These are phyloP conservation scores for Scolopax mira DNA, from an alignment of 2,113 vertebrate genomes.

Conservation along the genomic window DNA sequence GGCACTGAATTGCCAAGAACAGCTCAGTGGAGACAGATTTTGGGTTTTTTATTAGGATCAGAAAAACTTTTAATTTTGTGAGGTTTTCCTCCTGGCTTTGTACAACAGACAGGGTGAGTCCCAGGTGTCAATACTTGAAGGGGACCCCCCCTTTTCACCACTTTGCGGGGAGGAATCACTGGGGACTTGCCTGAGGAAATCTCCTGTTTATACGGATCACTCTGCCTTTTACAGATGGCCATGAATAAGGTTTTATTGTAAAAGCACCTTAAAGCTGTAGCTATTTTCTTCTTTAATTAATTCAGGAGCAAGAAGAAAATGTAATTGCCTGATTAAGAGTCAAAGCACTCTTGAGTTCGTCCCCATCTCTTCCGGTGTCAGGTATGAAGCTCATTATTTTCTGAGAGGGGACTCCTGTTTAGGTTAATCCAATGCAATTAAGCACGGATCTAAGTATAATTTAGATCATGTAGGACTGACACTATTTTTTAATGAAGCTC, in stretches of 20 bases:
- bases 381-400: slow-evolving; percentile 32
- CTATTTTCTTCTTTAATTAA: neutral
- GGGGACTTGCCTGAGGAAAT: neutral
- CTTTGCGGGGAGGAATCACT: too few species aligned
- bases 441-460: neutral
- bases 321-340: slow-evolving; percentile 12
- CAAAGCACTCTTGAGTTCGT: neutral
- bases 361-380: neutral
- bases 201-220: neutral
- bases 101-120: neutral
- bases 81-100: neutral
- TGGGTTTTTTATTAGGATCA: fast-evolving
- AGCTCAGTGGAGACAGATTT: neutral
- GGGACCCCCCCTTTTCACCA: fast-evolving
- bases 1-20: neutral
- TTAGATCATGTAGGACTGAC: slow-evolving; percentile 16
- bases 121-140: fast-evolving
- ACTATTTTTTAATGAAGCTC: slow-evolving; percentile 3
- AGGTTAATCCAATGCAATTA: slow-evolving; percentile 13
- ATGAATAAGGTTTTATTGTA: neutral
- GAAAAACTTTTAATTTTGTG: neutral
- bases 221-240: neutral
- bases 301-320: neutral
- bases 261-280: neutral
- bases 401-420: neutral